These are phyloP conservation scores for Mastigias papua DNA, from an alignment of 30 jellyfish, hydroid and myxozoan species.

Conservation along the genomic window DNA sequence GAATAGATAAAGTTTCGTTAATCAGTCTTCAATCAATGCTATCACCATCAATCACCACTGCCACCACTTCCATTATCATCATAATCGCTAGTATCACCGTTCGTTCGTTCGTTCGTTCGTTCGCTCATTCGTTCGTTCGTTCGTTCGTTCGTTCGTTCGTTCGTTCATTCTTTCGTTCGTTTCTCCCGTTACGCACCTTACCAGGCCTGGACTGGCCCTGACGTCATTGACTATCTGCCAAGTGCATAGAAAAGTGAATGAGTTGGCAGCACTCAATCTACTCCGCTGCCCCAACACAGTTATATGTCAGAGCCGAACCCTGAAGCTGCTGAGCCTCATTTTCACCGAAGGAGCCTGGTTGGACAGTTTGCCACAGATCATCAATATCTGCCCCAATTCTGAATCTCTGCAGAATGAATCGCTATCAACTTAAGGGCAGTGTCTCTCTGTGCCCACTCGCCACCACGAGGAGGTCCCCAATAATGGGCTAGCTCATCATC, in stretches of 20 bases:
- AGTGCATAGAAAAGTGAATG: too few species aligned
- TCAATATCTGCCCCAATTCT: neutral
- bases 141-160: too few species aligned
- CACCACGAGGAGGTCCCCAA: neutral
- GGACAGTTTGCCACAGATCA: neutral
- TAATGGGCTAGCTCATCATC: neutral
- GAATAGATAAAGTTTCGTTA: too few species aligned
- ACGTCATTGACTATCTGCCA: too few species aligned
- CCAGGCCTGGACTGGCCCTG: too few species aligned
- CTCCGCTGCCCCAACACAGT: neutral
- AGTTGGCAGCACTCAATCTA: neutral
- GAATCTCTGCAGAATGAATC: neutral
- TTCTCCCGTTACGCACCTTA: too few species aligned
- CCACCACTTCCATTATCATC: neutral
- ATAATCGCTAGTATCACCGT: neutral
- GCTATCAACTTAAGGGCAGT: neutral
- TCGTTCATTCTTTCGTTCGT: too few species aligned
- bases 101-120: neutral
- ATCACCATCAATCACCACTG: slow-evolving; percentile 3
- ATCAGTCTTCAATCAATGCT: neutral
- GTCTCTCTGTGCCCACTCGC: neutral
- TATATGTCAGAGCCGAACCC: neutral
- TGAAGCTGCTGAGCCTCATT: too few species aligned
- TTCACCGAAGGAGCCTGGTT: too few species aligned
- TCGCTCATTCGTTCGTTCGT: neutral